phyloP scores from a whole-genome alignment of 37 sponge, comb jelly and placozoan species.

The Tethya wilhelma region DNA sequence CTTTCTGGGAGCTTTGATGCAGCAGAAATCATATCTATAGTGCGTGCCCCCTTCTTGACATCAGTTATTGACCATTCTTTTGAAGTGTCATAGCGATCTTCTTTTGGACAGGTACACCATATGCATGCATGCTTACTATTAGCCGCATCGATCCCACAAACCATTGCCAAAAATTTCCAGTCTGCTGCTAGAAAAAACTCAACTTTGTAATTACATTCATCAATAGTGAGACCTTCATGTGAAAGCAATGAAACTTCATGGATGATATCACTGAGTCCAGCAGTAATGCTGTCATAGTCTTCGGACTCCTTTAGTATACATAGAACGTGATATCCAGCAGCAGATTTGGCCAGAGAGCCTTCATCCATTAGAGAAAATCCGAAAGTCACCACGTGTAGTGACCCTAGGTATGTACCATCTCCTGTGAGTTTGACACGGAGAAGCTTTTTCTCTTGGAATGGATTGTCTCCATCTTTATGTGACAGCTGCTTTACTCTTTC shows the following conservation, averaged over 20 bases:
- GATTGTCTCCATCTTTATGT: background rate
- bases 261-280: background rate
- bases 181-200: constrained; percentile 1
- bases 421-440: constrained; percentile 8
- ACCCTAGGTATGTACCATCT: constrained; percentile 11
- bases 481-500: background rate
- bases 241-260: background rate
- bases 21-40: background rate
- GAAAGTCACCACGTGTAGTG: background rate
- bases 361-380: background rate
- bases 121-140: constrained; percentile 14
- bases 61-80: constrained; percentile 10
- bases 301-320: background rate
- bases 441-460: background rate
- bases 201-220: background rate
- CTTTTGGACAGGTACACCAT: constrained; percentile 26
- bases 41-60: constrained; percentile 7
- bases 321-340: background rate
- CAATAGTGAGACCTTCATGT: background rate
- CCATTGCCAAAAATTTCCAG: constrained; percentile 23
- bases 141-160: constrained; percentile 18
- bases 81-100: background rate
- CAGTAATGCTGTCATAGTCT: background rate
- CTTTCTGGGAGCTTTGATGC: background rate
- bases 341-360: background rate